A percentile compares a stretch with the other conserved stretches of the same genome.
Evolutionary conservation across 2,113 vertebrate species (phyloP).

Genomic region (Sceloporus undulatus): DNA sequence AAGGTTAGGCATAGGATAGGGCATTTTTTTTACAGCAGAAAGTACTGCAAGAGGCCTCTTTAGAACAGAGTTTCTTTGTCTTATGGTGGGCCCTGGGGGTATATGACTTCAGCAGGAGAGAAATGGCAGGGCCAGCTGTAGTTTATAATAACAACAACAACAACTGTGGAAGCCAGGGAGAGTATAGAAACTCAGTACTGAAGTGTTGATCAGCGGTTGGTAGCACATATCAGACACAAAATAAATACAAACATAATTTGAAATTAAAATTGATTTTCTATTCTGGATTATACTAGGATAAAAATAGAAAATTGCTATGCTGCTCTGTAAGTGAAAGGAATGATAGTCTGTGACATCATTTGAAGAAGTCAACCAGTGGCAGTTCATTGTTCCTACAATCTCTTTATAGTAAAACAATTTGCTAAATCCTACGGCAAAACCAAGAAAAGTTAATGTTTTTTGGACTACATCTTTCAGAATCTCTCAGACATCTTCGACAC

Average conservation of each 20-base stretch:
- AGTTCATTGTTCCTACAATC: background rate
- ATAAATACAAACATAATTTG: background rate
- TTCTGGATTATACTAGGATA: background rate
- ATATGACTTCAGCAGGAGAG: too few species aligned
- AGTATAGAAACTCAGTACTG: conserved; percentile 1
- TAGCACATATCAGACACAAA: background rate
- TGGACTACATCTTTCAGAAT: too few species aligned
- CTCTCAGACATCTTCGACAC: too few species aligned
- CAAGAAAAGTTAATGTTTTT: background rate
- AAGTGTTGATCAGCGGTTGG: background rate
- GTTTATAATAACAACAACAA: background rate
- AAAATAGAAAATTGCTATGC: background rate
- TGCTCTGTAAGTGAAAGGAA: background rate
- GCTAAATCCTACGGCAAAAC: background rate
- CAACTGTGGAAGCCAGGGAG: background rate
- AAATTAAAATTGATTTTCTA: background rate
- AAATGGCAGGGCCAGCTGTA: background rate
- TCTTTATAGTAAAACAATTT: background rate
- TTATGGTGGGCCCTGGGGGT: too few species aligned
- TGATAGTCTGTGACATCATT: background rate
- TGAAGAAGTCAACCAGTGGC: background rate
- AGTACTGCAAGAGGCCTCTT: too few species aligned
- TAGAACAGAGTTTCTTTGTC: too few species aligned
- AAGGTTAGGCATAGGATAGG: too few species aligned
- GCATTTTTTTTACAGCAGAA: too few species aligned